phyloP scores from a whole-genome alignment of 2,888 invertebrate species.

The Acronicta leporina region DNA sequence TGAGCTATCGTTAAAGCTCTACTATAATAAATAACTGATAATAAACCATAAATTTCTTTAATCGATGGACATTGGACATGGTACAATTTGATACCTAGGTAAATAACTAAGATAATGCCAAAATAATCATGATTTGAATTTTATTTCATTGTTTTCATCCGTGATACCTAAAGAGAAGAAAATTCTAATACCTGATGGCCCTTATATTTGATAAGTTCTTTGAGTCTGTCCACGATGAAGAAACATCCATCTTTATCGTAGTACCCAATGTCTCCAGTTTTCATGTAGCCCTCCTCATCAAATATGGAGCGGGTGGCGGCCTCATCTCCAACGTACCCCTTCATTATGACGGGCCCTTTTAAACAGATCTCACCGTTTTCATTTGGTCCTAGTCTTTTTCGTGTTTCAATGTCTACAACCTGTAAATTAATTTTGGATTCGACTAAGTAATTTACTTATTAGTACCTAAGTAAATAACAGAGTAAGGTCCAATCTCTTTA shows the following conservation, averaged over 20 bases:
- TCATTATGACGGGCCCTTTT: conserved; percentile 73
- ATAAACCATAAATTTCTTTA: conserved; percentile 1
- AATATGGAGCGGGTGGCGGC: conserved; percentile 65
- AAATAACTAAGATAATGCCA: background rate
- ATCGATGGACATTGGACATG: background rate
- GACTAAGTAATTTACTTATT: background rate
- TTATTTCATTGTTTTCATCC: background rate
- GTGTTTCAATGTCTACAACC: conserved; percentile 77
- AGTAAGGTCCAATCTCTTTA: no score
- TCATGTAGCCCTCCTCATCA: conserved; percentile 75
- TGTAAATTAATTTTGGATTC: conserved; percentile 48
- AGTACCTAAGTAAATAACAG: background rate
- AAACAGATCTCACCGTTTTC: conserved; percentile 74
- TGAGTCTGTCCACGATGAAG: conserved; percentile 76
- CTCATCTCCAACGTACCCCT: conserved; percentile 70
- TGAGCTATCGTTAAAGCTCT: conserved; percentile 1
- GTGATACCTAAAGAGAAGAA: background rate
- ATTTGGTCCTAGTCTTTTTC: conserved; percentile 65
- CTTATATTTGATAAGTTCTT: conserved; percentile 81
- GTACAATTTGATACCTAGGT: background rate
- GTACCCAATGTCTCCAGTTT: conserved; percentile 79
- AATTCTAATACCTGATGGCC: conserved; percentile 82
- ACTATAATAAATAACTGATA: background rate
- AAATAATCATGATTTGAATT: background rate
- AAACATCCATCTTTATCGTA: conserved; percentile 78